A percentile compares a stretch with the other conserved stretches of the same genome.
phyloP scores from a whole-genome alignment of 92 coral and sea anemone species.

The Siderastrea siderea region DNA sequence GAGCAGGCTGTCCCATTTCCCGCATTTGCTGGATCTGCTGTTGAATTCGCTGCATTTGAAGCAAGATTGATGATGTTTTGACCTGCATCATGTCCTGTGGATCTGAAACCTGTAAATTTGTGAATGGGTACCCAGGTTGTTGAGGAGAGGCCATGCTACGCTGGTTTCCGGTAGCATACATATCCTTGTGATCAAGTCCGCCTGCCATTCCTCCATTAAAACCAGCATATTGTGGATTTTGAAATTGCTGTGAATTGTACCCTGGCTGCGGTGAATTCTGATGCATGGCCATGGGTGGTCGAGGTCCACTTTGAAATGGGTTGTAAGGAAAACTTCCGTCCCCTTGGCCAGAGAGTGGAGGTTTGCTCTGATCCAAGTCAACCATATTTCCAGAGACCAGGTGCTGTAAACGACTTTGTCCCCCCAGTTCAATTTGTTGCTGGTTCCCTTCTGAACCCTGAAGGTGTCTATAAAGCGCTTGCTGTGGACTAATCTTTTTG shows the following conservation, averaged over 20 bases:
- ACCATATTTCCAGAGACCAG: conserved; percentile 21
- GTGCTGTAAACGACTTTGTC: conserved; percentile 68
- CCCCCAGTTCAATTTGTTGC: conserved; percentile 75
- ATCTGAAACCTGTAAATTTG: conserved; percentile 75
- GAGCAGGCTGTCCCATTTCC: conserved; percentile 85
- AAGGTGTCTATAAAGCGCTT: conserved; percentile 79
- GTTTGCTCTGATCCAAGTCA: conserved; percentile 74
- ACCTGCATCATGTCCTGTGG: conserved; percentile 86
- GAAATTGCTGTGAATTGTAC: conserved; percentile 67
- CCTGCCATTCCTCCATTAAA: conserved; percentile 60
- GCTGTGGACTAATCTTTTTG: conserved; percentile 80
- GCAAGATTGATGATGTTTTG: conserved; percentile 90
- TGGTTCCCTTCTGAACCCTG: conserved; percentile 82
- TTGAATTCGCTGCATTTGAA: conserved; percentile 97
- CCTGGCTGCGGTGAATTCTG: conserved; percentile 78
- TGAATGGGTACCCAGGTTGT: conserved; percentile 74
- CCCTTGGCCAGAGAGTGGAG: conserved; percentile 59
- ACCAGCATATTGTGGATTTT: conserved; percentile 50
- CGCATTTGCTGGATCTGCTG: conserved; percentile 97
- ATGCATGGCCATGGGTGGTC: conserved; percentile 66
- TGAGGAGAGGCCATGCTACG: conserved; percentile 62
- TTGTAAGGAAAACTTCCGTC: conserved; percentile 63
- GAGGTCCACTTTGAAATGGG: conserved; percentile 75
- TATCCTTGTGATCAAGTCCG: conserved; percentile 56
- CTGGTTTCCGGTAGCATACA: conserved; percentile 66